These are phyloP conservation scores for Coregonus ussuriensis DNA, from an alignment of 2,797 vertebrate genomes.

Conservation along the genomic window DNA sequence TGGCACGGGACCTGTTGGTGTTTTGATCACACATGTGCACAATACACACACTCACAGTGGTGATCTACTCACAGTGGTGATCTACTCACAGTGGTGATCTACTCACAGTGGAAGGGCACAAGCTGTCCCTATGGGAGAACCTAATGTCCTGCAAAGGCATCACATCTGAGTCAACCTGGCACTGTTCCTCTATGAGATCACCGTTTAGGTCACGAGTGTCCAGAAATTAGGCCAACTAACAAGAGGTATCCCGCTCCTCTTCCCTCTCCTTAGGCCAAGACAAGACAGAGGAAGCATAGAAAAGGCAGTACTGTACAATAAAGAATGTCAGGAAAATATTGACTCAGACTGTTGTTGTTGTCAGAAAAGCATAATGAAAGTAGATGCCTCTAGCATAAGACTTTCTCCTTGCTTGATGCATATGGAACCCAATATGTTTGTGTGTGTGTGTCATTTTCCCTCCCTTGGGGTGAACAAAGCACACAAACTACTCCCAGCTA, in stretches of 20 bases:
- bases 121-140: not conserved
- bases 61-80: too few relatives aligned
- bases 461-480: not conserved
- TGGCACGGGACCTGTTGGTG: conserved; percentile 14
- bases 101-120: not conserved
- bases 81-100: too few relatives aligned
- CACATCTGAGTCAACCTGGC: not conserved
- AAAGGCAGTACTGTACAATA: not conserved
- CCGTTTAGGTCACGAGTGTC: not conserved
- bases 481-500: too few relatives aligned
- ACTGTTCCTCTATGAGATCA: too few relatives aligned
- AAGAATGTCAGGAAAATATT: not conserved
- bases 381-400: too few relatives aligned
- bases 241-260: not conserved
- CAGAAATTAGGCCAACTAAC: conserved; percentile 4
- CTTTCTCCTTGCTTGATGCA: not conserved
- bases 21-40: conserved; percentile 9
- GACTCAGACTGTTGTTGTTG: not conserved
- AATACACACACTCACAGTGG: not conserved
- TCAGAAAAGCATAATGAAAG: not conserved
- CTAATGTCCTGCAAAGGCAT: not conserved
- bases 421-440: not conserved
- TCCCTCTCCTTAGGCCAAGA: not conserved
- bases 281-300: not conserved
- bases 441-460: not conserved